phyloP scores from a whole-genome alignment of 2,888 invertebrate species.

The Ennomos fuscantarius region DNA sequence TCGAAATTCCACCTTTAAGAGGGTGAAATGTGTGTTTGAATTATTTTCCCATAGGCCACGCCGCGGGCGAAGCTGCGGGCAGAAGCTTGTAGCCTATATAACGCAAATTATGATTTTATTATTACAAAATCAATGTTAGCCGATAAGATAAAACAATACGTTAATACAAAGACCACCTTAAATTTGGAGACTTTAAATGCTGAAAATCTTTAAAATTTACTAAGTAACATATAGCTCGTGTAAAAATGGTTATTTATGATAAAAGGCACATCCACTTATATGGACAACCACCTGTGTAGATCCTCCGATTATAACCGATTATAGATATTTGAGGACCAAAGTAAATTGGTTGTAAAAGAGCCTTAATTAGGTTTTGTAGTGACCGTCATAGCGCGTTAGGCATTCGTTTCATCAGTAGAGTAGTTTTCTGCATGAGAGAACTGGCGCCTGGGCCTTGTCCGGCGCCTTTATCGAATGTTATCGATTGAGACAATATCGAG shows the following conservation, averaged over 20 bases:
- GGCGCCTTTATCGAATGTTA: conserved; percentile 72
- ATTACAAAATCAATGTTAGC: conserved; percentile 78
- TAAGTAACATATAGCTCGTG: not conserved
- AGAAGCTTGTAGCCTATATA: no score
- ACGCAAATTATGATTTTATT: conserved; percentile 65
- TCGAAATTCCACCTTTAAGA: no score
- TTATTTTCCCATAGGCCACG: no score
- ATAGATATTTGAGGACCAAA: conserved; percentile 37
- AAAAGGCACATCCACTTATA: conserved; percentile 15
- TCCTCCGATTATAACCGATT: not conserved
- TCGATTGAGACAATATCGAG: conserved; percentile 64
- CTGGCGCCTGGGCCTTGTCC: conserved; percentile 70
- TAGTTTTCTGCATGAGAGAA: conserved; percentile 77
- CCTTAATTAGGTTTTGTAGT: conserved; percentile 81
- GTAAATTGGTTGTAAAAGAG: conserved; percentile 57
- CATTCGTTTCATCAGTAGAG: conserved; percentile 78
- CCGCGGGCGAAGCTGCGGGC: no score
- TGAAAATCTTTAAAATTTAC: conserved; percentile 4
- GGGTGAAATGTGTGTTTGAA: no score
- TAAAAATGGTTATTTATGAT: conserved; percentile 8
- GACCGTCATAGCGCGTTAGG: conserved; percentile 80
- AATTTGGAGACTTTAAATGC: conserved; percentile 42
- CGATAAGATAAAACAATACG: conserved; percentile 74
- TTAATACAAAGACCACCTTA: conserved; percentile 51
- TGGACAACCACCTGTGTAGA: conserved; percentile 8